Base-by-base conservation (phyloP, 2,888 invertebrate species). In the Xestia xanthographa region DNA sequence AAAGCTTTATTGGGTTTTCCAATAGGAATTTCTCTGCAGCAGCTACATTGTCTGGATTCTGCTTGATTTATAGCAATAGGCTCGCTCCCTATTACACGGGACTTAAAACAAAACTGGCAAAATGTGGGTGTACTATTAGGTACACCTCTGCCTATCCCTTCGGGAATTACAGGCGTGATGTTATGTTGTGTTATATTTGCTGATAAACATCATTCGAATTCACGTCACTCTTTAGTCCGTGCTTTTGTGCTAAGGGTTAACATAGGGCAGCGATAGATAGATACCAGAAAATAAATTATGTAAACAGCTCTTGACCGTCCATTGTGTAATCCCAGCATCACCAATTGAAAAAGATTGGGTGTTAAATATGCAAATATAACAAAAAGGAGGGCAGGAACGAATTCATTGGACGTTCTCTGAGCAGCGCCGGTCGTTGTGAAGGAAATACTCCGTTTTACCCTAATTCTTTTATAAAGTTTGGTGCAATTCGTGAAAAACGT, bases 341-440 rank as follows among this genome's bases (percentile, higher is more conserved):
- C 41, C 62, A 45, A 72, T 72, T 85, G 34, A 69, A 75, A 56
- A 66, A 62, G 34, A 75, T 72, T 66, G 43, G 8, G 43, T 58
- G 60, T 72, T 85, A 48, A 72, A 70, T 60, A 72, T 85, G 70
- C 77, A 78, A 77, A 83, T 58, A 26, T 77, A 70, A 56, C 38
- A 63, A 68, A 81, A 77, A 73, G 22, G 29, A 58, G 22, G 20
- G 45, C 48, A 17, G 58, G 29, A 72, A 53, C 11, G 17, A 66
- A 84, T 79, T 79, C 72, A 70, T 86, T 65, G 38, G 62, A 45
- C 48, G 17, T 62, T 82, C 58, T 67, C n/a, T 58, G 45, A 69
- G 58, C 45, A 56, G 9, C 12, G 26, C n/a, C n/a, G 12, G 12
- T 66, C 56, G 29, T 29, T 58, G 50, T 41, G 26, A 58, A 67